Base-by-base conservation (phyloP, 2,888 invertebrate species). In the Spilosoma lubricipeda region DNA sequence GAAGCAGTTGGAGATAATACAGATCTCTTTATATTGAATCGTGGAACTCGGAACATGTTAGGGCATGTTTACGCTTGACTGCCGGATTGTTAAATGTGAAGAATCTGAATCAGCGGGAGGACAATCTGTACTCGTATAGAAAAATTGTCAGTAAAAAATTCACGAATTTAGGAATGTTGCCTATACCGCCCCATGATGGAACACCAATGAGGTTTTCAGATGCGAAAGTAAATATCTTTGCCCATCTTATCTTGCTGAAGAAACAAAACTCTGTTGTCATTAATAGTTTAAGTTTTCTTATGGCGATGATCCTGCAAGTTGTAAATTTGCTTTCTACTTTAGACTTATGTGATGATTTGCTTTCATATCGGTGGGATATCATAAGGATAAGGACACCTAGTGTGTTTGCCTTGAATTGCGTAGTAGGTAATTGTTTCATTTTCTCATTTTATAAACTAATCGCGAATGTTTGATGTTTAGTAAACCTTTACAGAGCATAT, bases 401-500 rank as follows among this genome's bases (percentile, higher is more conserved):
- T 15, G 13, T 30, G 18, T 18, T 56, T 39, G 39, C 27, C 39
- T n/a, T 20, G 36, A 27, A 36, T 36, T 59, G 27, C 23, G 18
- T 30, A 15, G 15, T 27, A n/a, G 20, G n/a, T 23, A 71, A 56
- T 65, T 68, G 65, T 64, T 75, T 74, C 30, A 71, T 74, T 71
- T 74, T 48, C 67, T 74, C 30, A 71, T 74, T 71, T 74, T 48
- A 63, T 74, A 71, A 74, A 70, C 70, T 67, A 71, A 67, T 71
- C 64, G 11, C 15, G 48, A n/a, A 59, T 66, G 70, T 72, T 70
- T 72, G 70, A 73, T 70, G 71, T 64, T 71, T 42, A 63, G 64
- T 66, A 68, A 66, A 77, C 68, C 68, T 80, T 74, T 84, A 80
- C 64, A 76, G 72, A 71, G 71, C 70, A 72, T 75, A 72, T 74